A percentile compares a stretch with the other conserved stretches of the same genome.
phyloP scores from a whole-genome alignment of 2,797 vertebrate species.

The Eulemur albifrons region DNA sequence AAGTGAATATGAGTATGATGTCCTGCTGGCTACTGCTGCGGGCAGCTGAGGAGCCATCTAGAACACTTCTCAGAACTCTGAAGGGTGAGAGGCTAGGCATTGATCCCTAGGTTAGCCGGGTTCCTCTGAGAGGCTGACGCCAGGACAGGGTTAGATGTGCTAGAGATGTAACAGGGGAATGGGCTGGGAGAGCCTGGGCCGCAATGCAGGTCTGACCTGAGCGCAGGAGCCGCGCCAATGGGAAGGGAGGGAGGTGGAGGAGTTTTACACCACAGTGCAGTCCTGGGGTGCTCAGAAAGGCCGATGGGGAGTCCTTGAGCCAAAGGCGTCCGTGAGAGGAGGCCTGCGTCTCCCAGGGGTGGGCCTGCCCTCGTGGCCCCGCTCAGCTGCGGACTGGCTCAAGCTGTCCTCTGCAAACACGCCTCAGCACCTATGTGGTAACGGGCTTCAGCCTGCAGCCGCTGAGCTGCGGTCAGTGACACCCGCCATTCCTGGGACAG shows the following conservation, averaged over 20 bases:
- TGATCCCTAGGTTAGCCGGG: background rate
- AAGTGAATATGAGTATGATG: background rate
- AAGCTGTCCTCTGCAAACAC: background rate
- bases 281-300: background rate
- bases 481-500: background rate
- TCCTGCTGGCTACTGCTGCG: background rate
- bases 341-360: background rate
- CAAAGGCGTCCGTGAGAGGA: background rate
- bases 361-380: background rate
- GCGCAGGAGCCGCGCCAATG: fast-evolving
- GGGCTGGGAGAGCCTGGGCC: background rate
- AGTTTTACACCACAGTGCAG: background rate
- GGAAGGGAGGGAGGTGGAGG: background rate
- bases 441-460: background rate
- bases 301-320: background rate
- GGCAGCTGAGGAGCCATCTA: background rate
- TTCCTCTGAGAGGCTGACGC: background rate
- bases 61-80: background rate
- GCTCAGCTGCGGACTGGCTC: background rate
- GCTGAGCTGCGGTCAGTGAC: background rate
- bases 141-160: background rate
- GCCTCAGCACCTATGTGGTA: background rate
- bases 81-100: background rate
- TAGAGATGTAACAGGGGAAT: background rate
- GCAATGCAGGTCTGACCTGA: fast-evolving